A percentile compares a stretch with the other conserved stretches of the same genome.
phyloP scores from a whole-genome alignment of 2,888 invertebrate genomes.

The Dynastes hyllus region DNA sequence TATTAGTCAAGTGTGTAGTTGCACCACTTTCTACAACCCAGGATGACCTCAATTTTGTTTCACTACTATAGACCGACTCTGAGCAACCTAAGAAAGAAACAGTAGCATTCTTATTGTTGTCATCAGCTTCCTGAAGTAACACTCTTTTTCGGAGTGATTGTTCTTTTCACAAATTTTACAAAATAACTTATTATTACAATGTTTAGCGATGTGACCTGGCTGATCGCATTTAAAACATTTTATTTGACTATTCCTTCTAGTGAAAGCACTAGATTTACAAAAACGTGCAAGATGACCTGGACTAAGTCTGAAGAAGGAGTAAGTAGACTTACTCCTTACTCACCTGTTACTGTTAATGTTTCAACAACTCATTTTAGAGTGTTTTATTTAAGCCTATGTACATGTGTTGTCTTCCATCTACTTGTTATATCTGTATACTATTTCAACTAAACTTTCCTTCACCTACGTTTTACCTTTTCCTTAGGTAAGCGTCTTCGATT shows the following conservation, averaged over 20 bases:
- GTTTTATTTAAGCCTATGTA: too few species aligned
- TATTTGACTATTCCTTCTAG: background rate
- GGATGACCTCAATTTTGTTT: background rate
- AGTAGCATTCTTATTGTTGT: background rate
- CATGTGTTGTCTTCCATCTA: too few species aligned
- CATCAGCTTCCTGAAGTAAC: slow-evolving; percentile 1
- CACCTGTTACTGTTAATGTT: too few species aligned
- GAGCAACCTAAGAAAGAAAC: background rate
- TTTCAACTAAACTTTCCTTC: too few species aligned
- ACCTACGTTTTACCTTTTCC: too few species aligned
- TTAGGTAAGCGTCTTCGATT: too few species aligned
- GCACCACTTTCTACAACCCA: slow-evolving; percentile 6
- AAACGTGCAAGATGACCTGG: background rate
- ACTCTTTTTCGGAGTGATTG: background rate
- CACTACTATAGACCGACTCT: background rate
- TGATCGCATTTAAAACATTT: slow-evolving; percentile 16
- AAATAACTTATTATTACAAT: background rate
- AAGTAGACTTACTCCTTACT: too few species aligned
- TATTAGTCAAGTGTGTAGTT: slow-evolving; percentile 1
- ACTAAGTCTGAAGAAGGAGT: too few species aligned
- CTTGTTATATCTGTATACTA: too few species aligned
- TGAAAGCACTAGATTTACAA: background rate
- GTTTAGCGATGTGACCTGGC: slow-evolving; percentile 2
- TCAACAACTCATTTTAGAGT: too few species aligned
- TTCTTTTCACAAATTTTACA: slow-evolving; percentile 8